These are phyloP conservation scores for Syrrhaptes paradoxus DNA, from an alignment of 2,113 vertebrate genomes.

Conservation along the genomic window DNA sequence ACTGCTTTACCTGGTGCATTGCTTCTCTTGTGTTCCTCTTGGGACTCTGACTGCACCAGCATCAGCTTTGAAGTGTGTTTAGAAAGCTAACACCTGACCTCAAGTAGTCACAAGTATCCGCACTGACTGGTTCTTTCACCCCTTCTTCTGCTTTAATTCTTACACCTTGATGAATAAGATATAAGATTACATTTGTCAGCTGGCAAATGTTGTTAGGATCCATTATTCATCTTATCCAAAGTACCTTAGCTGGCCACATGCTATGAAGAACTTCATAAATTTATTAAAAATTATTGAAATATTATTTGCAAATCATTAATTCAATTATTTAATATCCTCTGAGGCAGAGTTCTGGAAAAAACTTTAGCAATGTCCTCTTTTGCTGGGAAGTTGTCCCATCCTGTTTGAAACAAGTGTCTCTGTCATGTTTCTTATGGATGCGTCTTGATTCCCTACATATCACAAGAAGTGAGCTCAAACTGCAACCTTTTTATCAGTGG, in stretches of 20 bases:
- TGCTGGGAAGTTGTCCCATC: neutral
- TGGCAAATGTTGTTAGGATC: neutral
- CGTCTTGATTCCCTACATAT: neutral
- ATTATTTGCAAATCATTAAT: neutral
- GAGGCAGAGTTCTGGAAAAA: neutral
- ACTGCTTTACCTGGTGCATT: neutral
- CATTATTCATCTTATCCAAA: neutral
- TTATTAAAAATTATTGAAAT: neutral
- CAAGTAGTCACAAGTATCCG: neutral
- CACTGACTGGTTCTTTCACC: neutral
- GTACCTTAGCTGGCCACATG: neutral
- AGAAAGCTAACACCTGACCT: neutral
- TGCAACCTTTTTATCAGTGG: neutral
- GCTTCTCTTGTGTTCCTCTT: neutral
- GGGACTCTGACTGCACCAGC: neutral
- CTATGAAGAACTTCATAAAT: neutral
- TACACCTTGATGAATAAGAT: neutral
- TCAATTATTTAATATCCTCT: neutral
- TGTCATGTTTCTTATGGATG: neutral
- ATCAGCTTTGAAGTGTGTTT: neutral
- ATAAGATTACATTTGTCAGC: neutral
- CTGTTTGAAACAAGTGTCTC: neutral
- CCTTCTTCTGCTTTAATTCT: neutral
- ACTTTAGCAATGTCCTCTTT: neutral
- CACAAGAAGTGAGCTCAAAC: neutral